These are phyloP conservation scores for Tetragnatha montana DNA, from an alignment of 2,888 invertebrate species.

Conservation along the genomic window DNA sequence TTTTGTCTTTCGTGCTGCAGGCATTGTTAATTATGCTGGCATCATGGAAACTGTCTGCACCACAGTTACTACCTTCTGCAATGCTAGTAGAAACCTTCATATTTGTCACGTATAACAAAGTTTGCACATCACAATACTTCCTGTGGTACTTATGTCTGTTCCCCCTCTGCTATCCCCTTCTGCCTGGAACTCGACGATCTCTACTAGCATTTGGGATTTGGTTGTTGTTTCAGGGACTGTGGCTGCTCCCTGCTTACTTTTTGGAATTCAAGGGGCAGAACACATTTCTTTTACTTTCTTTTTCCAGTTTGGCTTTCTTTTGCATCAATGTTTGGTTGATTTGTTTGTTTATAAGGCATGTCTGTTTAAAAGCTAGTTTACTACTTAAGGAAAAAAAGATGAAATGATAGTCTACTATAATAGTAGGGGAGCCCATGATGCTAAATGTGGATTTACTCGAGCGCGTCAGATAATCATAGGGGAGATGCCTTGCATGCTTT, in stretches of 20 bases:
- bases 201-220: conserved; percentile 79
- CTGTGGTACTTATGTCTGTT: conserved; percentile 95
- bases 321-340: conserved; percentile 84
- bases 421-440: too few relatives aligned
- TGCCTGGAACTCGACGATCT: conserved; percentile 79
- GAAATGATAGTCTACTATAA: too few relatives aligned
- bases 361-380: not conserved
- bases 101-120: conserved; percentile 95
- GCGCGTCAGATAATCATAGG: too few relatives aligned
- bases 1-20: conserved; percentile 27
- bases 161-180: conserved; percentile 86
- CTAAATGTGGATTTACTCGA: too few relatives aligned
- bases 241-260: conserved; percentile 93
- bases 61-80: conserved; percentile 86
- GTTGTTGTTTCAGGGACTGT: conserved; percentile 84
- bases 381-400: not conserved
- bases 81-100: conserved; percentile 89
- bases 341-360: conserved; percentile 74
- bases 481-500: too few relatives aligned
- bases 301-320: conserved; percentile 89
- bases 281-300: conserved; percentile 89
- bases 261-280: conserved; percentile 91
- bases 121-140: conserved; percentile 97
- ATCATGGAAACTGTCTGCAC: conserved; percentile 74
- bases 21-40: conserved; percentile 71